Evolutionary conservation across 2,113 vertebrate genomes (phyloP).

Genomic region (Lasiurus borealis): DNA sequence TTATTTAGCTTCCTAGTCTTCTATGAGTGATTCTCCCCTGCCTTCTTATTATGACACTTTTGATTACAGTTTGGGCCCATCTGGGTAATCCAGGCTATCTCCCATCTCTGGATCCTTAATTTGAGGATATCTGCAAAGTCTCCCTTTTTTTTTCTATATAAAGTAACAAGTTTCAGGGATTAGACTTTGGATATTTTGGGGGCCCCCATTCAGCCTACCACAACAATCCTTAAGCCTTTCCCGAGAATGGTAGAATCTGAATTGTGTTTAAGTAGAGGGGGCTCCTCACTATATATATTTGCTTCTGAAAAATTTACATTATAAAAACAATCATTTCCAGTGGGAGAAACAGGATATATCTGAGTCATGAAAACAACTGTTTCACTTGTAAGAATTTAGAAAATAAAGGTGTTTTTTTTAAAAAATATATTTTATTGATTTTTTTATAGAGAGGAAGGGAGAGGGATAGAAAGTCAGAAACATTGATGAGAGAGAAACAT

Average conservation of each 20-base stretch:
- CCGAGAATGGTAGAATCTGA: neutral
- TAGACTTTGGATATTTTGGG: neutral
- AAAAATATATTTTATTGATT: too few relatives aligned
- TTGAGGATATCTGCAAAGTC: neutral
- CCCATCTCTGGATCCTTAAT: neutral
- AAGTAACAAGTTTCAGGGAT: neutral
- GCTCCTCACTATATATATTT: neutral
- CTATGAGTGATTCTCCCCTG: neutral
- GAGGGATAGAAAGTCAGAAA: too few relatives aligned
- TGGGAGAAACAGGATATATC: neutral
- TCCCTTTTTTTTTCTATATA: neutral
- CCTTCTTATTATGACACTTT: neutral
- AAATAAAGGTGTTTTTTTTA: neutral
- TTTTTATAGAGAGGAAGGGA: too few relatives aligned
- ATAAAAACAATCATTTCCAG: neutral
- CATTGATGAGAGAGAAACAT: too few relatives aligned
- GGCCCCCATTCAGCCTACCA: neutral
- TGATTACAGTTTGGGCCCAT: neutral
- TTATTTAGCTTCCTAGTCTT: neutral
- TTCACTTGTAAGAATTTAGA: neutral
- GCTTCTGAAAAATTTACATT: neutral
- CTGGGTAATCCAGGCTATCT: neutral
- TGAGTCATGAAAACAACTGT: constrained; percentile 2
- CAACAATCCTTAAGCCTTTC: neutral
- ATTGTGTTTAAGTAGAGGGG: neutral